These are phyloP conservation scores for Lissonota sp. DNA, from an alignment of 2,888 invertebrate genomes.

Conservation along the genomic window DNA sequence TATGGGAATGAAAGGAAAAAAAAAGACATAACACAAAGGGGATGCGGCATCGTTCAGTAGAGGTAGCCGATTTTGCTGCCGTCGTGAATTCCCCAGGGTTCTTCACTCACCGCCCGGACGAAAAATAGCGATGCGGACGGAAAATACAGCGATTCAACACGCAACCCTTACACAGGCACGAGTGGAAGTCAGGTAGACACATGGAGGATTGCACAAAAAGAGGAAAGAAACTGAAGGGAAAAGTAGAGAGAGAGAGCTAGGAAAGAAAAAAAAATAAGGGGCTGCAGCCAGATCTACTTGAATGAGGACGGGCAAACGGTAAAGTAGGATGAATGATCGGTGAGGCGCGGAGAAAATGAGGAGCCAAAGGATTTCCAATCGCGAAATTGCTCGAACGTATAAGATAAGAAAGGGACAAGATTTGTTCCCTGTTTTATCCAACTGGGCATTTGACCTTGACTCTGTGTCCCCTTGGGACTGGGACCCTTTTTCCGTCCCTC, in stretches of 20 bases:
- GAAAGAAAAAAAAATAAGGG: neutral
- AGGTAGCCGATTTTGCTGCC: slow-evolving; percentile 60
- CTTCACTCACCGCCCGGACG: slow-evolving; percentile 68
- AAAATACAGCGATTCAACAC: slow-evolving; percentile 66
- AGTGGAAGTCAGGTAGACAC: slow-evolving; percentile 22
- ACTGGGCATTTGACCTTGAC: slow-evolving; percentile 61
- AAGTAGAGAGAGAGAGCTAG: slow-evolving; percentile 4
- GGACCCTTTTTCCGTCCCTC: slow-evolving; percentile 67
- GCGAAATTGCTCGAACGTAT: slow-evolving; percentile 82
- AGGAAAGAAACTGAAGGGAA: neutral
- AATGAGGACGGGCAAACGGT: slow-evolving; percentile 31
- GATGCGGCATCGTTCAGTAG: slow-evolving; percentile 17
- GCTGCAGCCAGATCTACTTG: slow-evolving; percentile 26
- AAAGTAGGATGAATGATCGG: slow-evolving; percentile 6
- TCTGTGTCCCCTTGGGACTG: slow-evolving; percentile 56
- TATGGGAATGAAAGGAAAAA: too few species aligned
- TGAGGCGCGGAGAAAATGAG: neutral
- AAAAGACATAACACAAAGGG: slow-evolving; percentile 10
- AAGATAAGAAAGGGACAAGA: slow-evolving; percentile 48
- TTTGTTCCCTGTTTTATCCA: slow-evolving; percentile 49
- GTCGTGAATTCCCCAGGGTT: slow-evolving; percentile 70
- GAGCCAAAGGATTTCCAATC: slow-evolving; percentile 75
- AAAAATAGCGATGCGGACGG: slow-evolving; percentile 71
- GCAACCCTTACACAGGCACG: slow-evolving; percentile 27
- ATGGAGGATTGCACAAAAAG: neutral